Evolutionary conservation across 64 coral and sea anemone genomes (phyloP), one percentile per base, ranked within the genome.

Genomic region (Pachyseris speciosa): DNA sequence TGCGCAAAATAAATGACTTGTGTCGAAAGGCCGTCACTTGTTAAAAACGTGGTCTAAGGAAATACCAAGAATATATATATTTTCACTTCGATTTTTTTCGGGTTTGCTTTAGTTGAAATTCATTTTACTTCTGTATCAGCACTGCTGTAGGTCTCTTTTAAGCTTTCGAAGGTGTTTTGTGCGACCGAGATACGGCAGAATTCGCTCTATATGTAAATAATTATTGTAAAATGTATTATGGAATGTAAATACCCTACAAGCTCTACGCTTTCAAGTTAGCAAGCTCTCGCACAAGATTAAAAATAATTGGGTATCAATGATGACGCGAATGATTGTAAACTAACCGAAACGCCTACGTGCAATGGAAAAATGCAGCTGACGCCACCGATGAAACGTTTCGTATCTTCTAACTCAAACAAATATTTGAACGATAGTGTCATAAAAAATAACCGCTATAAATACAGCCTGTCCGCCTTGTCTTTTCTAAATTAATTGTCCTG

Each of bases 381-480:
- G 17, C 10, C 4, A 63, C 25, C 15, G 32, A n/a, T n/a, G n/a
- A 36, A 26, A 26, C 63, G 53, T 39, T 38, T 36, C 27, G 77
- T 38, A 61, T 81, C 24, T n/a, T 38, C 32, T 38, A 13, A 40
- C 32, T 29, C 22, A 4, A 63, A 36, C 36, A 60, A 81, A 81
- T 81, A 37, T 60, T 81, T 81, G 33, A 61, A 81, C 28, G 20
- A 58, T 38, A 31, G 22, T 39, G 77, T 80, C 51, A 79, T 58
- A 34, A 58, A 79, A 79, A 34, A 57, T 50, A 79, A 55, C 75
- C 30, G 29, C 29, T 19, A 58, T 58, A n/a, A 25, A 26, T 48
- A 5, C 10, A 50, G 12, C 42, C 27, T 75, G 43, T 76, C 42
- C 13, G 22, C 33, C 20, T n/a, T n/a, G n/a, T 40, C 16, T 37